A percentile compares a stretch with the other conserved stretches of the same genome.
These are phyloP conservation scores for Troglohyphantes excavatus DNA, from an alignment of 2,888 invertebrate species.

Conservation along the genomic window DNA sequence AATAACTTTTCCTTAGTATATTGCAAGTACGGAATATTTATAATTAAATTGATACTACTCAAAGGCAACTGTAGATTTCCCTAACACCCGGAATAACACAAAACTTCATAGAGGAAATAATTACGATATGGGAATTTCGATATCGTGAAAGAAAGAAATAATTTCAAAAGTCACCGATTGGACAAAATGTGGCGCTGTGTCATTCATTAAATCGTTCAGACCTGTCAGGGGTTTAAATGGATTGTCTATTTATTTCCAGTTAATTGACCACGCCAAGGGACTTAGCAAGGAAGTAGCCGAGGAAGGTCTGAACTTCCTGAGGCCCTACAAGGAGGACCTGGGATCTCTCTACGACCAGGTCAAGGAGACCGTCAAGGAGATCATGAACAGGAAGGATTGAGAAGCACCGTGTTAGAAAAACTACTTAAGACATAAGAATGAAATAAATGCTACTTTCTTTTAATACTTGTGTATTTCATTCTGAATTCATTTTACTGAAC, in stretches of 20 bases:
- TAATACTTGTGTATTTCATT: background rate
- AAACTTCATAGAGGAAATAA: too few relatives aligned
- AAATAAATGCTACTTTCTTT: background rate
- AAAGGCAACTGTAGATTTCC: too few relatives aligned
- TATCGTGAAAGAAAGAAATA: too few relatives aligned
- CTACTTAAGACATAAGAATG: background rate
- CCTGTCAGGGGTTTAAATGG: too few relatives aligned
- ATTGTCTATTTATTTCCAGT: slow-evolving; percentile 28
- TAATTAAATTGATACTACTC: too few relatives aligned
- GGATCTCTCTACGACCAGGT: slow-evolving; percentile 70
- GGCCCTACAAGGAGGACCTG: slow-evolving; percentile 78
- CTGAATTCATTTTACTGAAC: background rate
- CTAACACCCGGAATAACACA: too few relatives aligned
- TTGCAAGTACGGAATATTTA: too few relatives aligned
- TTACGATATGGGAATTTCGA: too few relatives aligned
- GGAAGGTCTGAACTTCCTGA: slow-evolving; percentile 74
- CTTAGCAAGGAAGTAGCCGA: slow-evolving; percentile 73
- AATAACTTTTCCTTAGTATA: too few relatives aligned
- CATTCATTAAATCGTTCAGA: too few relatives aligned
- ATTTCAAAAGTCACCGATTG: too few relatives aligned
- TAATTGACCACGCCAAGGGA: slow-evolving; percentile 66
- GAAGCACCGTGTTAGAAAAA: background rate
- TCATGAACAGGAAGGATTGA: slow-evolving; percentile 64
- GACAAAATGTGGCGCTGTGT: too few relatives aligned
- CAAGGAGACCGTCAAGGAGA: slow-evolving; percentile 71